Evolutionary conservation across 2,113 vertebrate genomes (phyloP).

Genomic region (Fukomys damarensis): DNA sequence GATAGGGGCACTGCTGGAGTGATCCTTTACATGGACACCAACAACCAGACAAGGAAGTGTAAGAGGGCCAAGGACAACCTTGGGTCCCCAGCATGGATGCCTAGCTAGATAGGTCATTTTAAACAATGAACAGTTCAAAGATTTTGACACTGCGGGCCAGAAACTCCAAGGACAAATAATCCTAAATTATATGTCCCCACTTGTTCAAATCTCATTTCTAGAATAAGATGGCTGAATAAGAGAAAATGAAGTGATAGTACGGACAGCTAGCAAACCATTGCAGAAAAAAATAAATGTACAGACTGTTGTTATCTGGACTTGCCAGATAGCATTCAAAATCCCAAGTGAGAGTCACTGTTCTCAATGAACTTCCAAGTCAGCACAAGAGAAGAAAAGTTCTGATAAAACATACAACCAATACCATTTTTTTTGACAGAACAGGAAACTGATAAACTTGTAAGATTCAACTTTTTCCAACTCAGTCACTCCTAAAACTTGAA

Average conservation of each 20-base stretch:
- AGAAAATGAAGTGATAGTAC: neutral
- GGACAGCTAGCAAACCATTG: neutral
- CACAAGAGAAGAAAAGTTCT: neutral
- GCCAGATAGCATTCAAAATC: neutral
- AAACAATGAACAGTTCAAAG: neutral
- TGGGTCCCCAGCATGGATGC: neutral
- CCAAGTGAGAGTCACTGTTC: neutral
- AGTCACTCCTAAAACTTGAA: neutral
- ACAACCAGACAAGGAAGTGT: rapidly evolving
- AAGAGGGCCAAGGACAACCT: neutral
- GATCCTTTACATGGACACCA: neutral
- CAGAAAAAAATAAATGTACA: neutral
- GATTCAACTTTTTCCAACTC: neutral
- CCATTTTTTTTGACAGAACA: neutral
- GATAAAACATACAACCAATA: neutral
- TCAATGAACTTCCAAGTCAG: neutral
- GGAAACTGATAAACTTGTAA: neutral
- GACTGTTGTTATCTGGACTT: neutral
- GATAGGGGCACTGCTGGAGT: rapidly evolving
- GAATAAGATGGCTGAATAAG: neutral
- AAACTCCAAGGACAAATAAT: neutral
- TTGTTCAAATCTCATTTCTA: neutral
- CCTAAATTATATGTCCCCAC: neutral
- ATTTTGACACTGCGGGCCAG: neutral
- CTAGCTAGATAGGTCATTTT: rapidly evolving